Evolutionary conservation across 1,140 invertebrate species (phyloP).

Genomic region (Platyura marginata): DNA sequence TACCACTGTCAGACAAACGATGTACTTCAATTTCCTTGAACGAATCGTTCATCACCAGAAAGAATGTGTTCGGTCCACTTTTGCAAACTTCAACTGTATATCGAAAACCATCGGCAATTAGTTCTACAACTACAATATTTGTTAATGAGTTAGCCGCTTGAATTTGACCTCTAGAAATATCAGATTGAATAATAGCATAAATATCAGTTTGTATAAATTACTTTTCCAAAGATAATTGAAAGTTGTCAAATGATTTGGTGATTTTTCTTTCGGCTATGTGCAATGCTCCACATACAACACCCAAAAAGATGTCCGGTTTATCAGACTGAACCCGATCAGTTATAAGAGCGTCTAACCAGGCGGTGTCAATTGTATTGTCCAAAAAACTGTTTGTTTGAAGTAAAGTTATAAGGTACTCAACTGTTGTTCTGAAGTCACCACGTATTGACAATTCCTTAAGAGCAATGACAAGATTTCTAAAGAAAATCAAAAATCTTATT

Average conservation of each 20-base stretch:
- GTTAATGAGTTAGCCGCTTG: slow-evolving; percentile 81
- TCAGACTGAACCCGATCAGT: slow-evolving; percentile 85
- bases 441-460: slow-evolving; percentile 94
- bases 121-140: slow-evolving; percentile 76
- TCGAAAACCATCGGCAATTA: slow-evolving; percentile 82
- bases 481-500: slow-evolving; percentile 11
- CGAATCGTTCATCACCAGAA: slow-evolving; percentile 84
- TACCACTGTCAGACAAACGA: slow-evolving; percentile 72
- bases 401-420: slow-evolving; percentile 95
- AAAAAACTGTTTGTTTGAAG: slow-evolving; percentile 86
- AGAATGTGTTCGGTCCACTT: slow-evolving; percentile 78
- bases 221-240: slow-evolving; percentile 84
- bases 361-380: slow-evolving; percentile 84
- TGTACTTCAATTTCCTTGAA: slow-evolving; percentile 91
- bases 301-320: slow-evolving; percentile 85
- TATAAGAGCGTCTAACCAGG: slow-evolving; percentile 93
- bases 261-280: slow-evolving; percentile 89
- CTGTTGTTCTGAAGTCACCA: slow-evolving; percentile 95
- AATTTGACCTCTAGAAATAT: slow-evolving; percentile 92
- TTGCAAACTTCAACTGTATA: slow-evolving; percentile 84
- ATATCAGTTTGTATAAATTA: no score
- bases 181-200: slow-evolving; percentile 17
- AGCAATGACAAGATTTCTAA: slow-evolving; percentile 82
- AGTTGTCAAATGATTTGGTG: slow-evolving; percentile 68
- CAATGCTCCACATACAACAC: slow-evolving; percentile 85